phyloP scores from a whole-genome alignment of 2,113 vertebrate species.

The Glareola pratincola region DNA sequence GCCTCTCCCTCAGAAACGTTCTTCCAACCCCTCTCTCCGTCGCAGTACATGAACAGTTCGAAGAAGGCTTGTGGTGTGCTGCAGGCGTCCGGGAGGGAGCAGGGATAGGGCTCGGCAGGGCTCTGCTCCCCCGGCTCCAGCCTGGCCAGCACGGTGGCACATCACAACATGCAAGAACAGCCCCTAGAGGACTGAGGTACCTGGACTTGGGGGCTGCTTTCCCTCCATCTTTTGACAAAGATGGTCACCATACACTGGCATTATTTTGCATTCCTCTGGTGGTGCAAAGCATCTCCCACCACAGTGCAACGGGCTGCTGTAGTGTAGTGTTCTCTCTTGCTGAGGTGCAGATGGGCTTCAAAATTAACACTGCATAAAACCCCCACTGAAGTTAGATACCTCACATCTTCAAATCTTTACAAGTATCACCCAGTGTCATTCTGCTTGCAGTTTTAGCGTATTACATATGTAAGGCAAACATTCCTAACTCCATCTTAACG shows the following conservation, averaged over 20 bases:
- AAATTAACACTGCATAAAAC: neutral
- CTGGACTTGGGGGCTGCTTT: neutral
- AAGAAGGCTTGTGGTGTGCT: neutral
- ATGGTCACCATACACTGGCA: neutral
- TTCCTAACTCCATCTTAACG: neutral
- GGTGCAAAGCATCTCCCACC: neutral
- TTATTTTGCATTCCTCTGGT: neutral
- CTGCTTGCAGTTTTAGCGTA: neutral
- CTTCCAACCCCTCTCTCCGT: neutral
- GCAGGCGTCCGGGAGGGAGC: neutral
- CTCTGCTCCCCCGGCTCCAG: neutral
- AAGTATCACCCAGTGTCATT: neutral
- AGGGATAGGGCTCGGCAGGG: rapidly evolving
- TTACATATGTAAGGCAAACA: neutral
- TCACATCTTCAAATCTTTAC: neutral
- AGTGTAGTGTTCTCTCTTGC: neutral
- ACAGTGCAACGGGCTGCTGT: rapidly evolving
- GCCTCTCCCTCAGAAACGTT: neutral
- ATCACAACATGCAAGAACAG: neutral
- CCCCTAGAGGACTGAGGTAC: rapidly evolving
- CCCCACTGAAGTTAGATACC: neutral
- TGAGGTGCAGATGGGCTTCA: neutral
- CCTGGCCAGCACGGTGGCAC: rapidly evolving
- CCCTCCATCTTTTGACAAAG: neutral
- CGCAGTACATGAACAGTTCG: rapidly evolving